Conservation (phyloP, 2,113 vertebrate species). For the Gallinago media region DNA sequence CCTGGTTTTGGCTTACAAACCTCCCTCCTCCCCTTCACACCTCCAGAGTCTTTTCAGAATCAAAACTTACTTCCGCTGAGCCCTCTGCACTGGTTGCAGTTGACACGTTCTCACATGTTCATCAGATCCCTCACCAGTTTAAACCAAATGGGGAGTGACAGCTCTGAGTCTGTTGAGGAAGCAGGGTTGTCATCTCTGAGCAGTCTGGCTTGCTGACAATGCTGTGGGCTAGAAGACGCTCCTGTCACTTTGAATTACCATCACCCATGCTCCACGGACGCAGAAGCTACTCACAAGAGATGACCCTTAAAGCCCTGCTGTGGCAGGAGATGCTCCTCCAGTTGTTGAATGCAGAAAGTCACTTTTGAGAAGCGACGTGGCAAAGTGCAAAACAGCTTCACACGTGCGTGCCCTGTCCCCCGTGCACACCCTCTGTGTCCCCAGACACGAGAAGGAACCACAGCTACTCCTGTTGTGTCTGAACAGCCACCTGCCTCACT, state of each 20-base stretch:
- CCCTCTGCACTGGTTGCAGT: not conserved
- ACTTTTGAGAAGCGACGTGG: not conserved
- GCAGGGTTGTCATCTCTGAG: not conserved
- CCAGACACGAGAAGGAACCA: not conserved
- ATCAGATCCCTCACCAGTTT: not conserved
- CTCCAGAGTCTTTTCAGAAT: not conserved
- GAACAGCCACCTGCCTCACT: not conserved
- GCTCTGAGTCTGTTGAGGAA: not conserved
- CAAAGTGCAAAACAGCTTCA: not conserved
- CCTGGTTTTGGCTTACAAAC: not conserved
- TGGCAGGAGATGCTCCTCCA: not conserved
- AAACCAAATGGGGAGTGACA: not conserved
- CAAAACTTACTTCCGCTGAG: not conserved
- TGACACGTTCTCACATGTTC: not conserved
- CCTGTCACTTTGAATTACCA: not conserved
- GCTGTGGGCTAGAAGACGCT: not conserved
- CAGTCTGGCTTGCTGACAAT: not conserved
- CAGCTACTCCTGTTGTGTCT: not conserved
- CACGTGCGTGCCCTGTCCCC: not conserved
- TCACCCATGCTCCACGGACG: not conserved
- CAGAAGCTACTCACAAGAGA: not conserved
- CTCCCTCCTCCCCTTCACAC: not conserved
- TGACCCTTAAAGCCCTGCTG: not conserved
- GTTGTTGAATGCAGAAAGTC: not conserved
- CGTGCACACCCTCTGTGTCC: rapidly evolving